Conservation (phyloP, 2,888 invertebrate genomes). For the Psylliodes chrysocephalus region DNA sequence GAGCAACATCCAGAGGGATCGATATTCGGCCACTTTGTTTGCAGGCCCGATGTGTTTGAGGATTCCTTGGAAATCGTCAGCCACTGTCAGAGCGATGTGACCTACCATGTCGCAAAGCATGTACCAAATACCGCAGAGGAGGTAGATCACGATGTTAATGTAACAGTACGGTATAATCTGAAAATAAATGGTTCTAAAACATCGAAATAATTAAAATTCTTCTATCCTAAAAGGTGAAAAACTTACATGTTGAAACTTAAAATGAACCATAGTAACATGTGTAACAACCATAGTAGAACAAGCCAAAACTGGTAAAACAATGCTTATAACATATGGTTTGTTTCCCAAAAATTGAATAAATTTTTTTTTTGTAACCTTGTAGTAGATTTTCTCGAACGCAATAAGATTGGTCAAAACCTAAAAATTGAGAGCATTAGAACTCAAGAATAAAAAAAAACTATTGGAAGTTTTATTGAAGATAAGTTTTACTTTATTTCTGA, state of each 20-base stretch:
- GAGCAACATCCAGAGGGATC: slow-evolving; percentile 76
- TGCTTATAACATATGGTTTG: slow-evolving; percentile 69
- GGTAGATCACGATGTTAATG: slow-evolving; percentile 74
- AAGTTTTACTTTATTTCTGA: too few relatives aligned
- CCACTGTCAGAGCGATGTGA: slow-evolving; percentile 71
- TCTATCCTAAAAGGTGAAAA: too few relatives aligned
- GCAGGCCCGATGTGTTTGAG: slow-evolving; percentile 76
- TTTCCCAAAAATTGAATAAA: slow-evolving; percentile 69
- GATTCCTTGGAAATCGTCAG: slow-evolving; percentile 77
- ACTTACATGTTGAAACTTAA: slow-evolving; percentile 70
- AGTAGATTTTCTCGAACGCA: slow-evolving; percentile 75
- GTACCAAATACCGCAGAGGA: slow-evolving; percentile 78
- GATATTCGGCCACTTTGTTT: slow-evolving; percentile 75
- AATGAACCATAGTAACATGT: slow-evolving; percentile 77
- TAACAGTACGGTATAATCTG: slow-evolving; percentile 75
- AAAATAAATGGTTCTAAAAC: slow-evolving; percentile 29
- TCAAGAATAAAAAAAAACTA: too few relatives aligned
- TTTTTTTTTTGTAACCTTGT: slow-evolving; percentile 69
- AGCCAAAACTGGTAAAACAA: slow-evolving; percentile 72
- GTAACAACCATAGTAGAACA: slow-evolving; percentile 74
- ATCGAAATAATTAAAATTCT: not conserved
- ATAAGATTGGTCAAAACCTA: slow-evolving; percentile 72
- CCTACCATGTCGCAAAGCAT: slow-evolving; percentile 75
- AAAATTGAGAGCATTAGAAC: not conserved
- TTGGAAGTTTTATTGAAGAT: too few relatives aligned